Evolutionary conservation across 2,888 invertebrate species (phyloP).

Genomic region (Drosophila siamana): DNA sequence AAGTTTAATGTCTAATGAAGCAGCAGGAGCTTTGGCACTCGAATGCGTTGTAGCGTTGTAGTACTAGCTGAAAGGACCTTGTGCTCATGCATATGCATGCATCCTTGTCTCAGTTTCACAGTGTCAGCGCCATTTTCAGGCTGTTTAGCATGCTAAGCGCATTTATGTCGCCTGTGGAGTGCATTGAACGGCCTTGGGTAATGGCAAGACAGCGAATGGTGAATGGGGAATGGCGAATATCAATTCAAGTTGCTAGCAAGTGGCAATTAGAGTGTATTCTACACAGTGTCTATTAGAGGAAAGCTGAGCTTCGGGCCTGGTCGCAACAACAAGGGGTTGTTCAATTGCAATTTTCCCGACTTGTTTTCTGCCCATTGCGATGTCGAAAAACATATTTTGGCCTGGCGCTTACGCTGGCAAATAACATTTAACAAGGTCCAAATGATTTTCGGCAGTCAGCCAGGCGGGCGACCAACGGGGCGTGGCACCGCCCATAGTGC

Average conservation of each 20-base stretch:
- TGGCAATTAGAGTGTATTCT: conserved; percentile 45
- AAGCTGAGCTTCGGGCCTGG: neutral
- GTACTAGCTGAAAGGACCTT: conserved; percentile 2
- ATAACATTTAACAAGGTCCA: conserved; percentile 25
- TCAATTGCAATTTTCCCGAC: conserved; percentile 23
- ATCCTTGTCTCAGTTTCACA: conserved; percentile 12
- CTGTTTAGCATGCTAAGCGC: conserved; percentile 47
- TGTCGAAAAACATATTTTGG: conserved; percentile 27
- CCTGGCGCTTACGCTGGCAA: conserved; percentile 9
- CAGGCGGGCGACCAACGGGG: neutral
- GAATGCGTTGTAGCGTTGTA: neutral
- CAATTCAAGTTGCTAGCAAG: conserved; percentile 38
- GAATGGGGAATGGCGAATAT: conserved; percentile 16
- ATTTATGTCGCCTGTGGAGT: conserved; percentile 17
- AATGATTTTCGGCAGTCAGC: conserved; percentile 20
- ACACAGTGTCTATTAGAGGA: conserved; percentile 2
- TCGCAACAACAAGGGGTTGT: neutral
- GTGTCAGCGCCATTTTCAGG: conserved; percentile 10
- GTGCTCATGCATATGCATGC: conserved; percentile 26
- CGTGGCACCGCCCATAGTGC: conserved; percentile 24
- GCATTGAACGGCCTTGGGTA: conserved; percentile 48
- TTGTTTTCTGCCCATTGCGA: conserved; percentile 19
- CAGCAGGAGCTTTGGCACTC: conserved; percentile 3
- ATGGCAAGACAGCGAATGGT: neutral
- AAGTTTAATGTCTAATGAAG: conserved; percentile 1